Evolutionary conservation across 2,113 vertebrate genomes (phyloP).

Genomic region (Dipodomys merriami): DNA sequence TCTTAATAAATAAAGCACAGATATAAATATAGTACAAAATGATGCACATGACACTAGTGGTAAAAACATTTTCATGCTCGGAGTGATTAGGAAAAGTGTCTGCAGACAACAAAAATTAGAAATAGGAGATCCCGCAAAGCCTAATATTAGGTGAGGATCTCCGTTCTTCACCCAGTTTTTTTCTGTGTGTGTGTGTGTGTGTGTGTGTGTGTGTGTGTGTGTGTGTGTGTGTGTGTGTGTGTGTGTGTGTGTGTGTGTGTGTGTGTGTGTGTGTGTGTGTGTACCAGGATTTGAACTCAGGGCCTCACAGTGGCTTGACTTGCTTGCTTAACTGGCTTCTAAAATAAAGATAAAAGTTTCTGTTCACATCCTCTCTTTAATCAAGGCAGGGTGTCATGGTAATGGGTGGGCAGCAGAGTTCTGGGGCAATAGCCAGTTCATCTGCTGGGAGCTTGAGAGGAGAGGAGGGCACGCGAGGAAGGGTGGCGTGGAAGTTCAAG

Average conservation of each 20-base stretch:
- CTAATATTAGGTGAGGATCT: neutral
- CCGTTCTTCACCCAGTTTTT: neutral
- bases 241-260: no score
- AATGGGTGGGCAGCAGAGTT: neutral
- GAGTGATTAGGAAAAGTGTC: neutral
- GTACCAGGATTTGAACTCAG: no score
- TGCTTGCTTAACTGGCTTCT: no score
- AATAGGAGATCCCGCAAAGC: no score
- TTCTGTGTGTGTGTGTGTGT: no score
- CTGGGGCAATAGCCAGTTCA: neutral
- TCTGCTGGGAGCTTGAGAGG: neutral
- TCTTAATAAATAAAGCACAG: neutral
- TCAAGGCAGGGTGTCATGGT: neutral
- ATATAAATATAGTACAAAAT: neutral
- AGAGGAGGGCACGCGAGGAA: neutral
- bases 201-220: no score
- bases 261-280: no score
- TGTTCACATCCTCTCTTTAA: neutral
- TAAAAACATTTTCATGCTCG: neutral
- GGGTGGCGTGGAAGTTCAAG: neutral
- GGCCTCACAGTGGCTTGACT: no score
- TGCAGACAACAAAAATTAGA: neutral
- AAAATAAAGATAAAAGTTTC: no score
- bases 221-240: no score
- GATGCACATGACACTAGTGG: neutral